Conservation (phyloP, 2,113 vertebrate genomes). For the Candoia aspera region DNA sequence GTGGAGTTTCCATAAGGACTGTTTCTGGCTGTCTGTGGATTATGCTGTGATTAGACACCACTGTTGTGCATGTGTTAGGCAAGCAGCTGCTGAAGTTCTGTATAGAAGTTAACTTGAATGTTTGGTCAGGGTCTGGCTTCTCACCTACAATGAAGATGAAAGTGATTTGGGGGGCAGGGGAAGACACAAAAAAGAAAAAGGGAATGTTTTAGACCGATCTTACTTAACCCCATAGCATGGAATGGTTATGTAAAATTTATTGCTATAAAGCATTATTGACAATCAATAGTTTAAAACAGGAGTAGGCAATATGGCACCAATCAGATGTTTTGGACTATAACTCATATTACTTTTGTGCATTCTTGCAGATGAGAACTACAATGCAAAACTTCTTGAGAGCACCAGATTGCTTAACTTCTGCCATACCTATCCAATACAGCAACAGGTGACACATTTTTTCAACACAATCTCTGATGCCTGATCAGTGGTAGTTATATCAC, state of each 20-base stretch:
- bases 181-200: not conserved
- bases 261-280: not conserved
- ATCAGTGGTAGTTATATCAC: not conserved
- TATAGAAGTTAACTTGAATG: slow-evolving; percentile 93
- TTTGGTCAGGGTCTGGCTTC: slow-evolving; percentile 97
- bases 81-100: slow-evolving; percentile 89
- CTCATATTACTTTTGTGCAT: not conserved
- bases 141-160: slow-evolving; percentile 81
- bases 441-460: not conserved
- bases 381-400: not conserved
- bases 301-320: not conserved
- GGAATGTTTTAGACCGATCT: not conserved
- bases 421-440: not conserved
- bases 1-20: slow-evolving; percentile 94
- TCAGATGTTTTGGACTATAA: not conserved
- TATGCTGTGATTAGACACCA: slow-evolving; percentile 85
- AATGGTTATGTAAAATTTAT: not conserved
- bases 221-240: not conserved
- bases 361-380: not conserved
- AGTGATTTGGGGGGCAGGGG: not conserved
- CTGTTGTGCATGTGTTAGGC: slow-evolving; percentile 85
- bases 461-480: too few species aligned
- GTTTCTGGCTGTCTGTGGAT: slow-evolving; percentile 89
- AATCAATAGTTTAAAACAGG: not conserved
- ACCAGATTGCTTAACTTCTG: not conserved